Evolutionary conservation across 2,888 invertebrate species (phyloP).

Genomic region (Drosophila anomelani): DNA sequence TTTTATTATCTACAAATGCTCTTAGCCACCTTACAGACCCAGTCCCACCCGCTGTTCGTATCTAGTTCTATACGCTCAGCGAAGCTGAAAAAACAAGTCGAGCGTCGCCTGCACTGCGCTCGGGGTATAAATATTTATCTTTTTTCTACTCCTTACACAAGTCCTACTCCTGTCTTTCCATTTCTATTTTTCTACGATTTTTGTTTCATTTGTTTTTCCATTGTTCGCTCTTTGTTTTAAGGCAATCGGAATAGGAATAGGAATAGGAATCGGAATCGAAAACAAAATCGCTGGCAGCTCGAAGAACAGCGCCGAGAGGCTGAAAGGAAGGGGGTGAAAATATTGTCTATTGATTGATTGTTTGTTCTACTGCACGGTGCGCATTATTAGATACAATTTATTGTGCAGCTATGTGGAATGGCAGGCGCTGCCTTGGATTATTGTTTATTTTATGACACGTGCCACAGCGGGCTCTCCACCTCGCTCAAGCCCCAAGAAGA

Average conservation of each 20-base stretch:
- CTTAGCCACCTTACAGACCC: slow-evolving; percentile 47
- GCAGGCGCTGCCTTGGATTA: slow-evolving; percentile 75
- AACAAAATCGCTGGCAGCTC: slow-evolving; percentile 42
- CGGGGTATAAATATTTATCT: slow-evolving; percentile 79
- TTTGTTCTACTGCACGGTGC: slow-evolving; percentile 76
- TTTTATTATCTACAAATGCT: slow-evolving; percentile 79
- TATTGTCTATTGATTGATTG: slow-evolving; percentile 80
- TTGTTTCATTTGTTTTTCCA: slow-evolving; percentile 19
- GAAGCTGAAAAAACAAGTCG: slow-evolving; percentile 80
- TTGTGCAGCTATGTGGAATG: slow-evolving; percentile 77
- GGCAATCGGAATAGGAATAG: slow-evolving; percentile 77
- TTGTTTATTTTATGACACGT: slow-evolving; percentile 81
- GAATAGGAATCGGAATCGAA: slow-evolving; percentile 76
- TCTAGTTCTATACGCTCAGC: slow-evolving; percentile 73
- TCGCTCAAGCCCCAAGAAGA: slow-evolving; percentile 10
- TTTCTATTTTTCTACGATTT: slow-evolving; percentile 20
- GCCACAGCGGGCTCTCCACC: slow-evolving; percentile 42
- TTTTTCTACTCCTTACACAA: slow-evolving; percentile 48
- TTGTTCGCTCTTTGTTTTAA: slow-evolving; percentile 67
- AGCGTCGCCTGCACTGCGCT: slow-evolving; percentile 79
- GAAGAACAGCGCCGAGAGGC: slow-evolving; percentile 5
- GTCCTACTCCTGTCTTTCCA: slow-evolving; percentile 25
- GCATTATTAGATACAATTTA: slow-evolving; percentile 81
- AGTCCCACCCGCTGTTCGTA: slow-evolving; percentile 21
- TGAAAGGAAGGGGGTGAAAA: slow-evolving; percentile 58